Evolutionary conservation across 37 sponge, comb jelly and placozoan genomes (phyloP).

Genomic region (Bolinopsis microptera): DNA sequence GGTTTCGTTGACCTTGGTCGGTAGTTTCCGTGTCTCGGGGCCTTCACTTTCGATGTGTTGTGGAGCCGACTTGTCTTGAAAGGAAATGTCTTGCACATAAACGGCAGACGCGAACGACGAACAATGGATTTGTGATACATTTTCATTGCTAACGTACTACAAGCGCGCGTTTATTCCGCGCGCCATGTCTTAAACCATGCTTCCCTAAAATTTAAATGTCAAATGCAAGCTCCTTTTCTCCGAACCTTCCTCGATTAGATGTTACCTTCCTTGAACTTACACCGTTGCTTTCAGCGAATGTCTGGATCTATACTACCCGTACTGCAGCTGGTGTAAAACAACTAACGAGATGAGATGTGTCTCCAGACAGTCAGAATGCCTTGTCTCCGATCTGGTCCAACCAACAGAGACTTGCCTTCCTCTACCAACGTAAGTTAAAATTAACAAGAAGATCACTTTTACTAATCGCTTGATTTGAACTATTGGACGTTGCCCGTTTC

Average conservation of each 20-base stretch:
- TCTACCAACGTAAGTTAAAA: slow-evolving; percentile 58
- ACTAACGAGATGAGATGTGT: slow-evolving; percentile 39
- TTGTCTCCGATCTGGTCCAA: not conserved
- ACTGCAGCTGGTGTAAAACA: slow-evolving; percentile 43
- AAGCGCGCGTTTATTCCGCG: too few species aligned
- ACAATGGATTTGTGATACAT: too few species aligned
- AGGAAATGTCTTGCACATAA: not conserved
- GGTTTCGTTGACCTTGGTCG: not conserved
- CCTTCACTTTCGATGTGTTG: not conserved
- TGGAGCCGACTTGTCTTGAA: not conserved
- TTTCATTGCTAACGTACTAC: too few species aligned
- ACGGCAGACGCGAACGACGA: not conserved
- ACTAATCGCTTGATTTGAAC: too few species aligned
- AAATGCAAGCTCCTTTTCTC: too few species aligned
- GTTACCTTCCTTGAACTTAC: too few species aligned
- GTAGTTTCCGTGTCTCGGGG: not conserved
- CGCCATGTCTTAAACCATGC: too few species aligned
- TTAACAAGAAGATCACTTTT: too few species aligned
- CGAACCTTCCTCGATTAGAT: too few species aligned
- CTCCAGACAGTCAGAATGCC: not conserved
- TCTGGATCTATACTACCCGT: slow-evolving; percentile 42
- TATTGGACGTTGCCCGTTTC: too few species aligned
- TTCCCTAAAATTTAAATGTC: too few species aligned
- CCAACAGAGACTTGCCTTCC: slow-evolving; percentile 23
- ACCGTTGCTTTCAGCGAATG: slow-evolving; percentile 31